Percentiles rank a stretch among this genome's conserved stretches.
Evolutionary conservation across 2,797 vertebrate species (phyloP).

Genomic region (Syndactyla subalaris): DNA sequence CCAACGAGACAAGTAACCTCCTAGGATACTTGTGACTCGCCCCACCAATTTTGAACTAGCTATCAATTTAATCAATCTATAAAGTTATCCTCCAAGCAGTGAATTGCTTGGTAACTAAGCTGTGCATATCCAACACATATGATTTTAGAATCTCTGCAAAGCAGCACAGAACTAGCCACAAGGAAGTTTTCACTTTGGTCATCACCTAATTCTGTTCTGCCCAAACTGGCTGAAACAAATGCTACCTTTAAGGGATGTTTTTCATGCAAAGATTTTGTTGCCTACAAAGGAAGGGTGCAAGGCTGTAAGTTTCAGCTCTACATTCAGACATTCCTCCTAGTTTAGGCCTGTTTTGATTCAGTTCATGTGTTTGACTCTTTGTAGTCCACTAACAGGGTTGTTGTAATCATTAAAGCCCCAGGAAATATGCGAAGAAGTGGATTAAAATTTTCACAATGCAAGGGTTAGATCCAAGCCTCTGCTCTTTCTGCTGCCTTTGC

Average conservation of each 20-base stretch:
- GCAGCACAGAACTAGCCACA: neutral
- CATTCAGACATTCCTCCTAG: neutral
- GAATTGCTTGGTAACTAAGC: neutral
- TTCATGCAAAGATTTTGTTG: neutral
- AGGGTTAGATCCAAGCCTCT: neutral
- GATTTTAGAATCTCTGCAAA: neutral
- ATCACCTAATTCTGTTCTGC: neutral
- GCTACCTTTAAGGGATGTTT: neutral
- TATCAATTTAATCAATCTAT: neutral
- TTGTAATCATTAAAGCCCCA: neutral
- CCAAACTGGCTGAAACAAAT: neutral
- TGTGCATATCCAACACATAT: neutral
- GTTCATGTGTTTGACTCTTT: neutral
- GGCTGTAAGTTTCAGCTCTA: neutral
- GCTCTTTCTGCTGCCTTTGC: neutral
- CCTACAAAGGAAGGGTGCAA: neutral
- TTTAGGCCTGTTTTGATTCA: neutral
- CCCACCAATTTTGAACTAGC: neutral
- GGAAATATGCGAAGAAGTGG: neutral
- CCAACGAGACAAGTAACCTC: accelerated
- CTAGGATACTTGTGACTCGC: neutral
- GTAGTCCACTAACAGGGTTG: neutral
- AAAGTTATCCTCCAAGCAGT: neutral
- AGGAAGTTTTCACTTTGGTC: neutral
- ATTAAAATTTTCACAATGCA: neutral